Percentiles rank a stretch among this genome's conserved stretches.
Evolutionary conservation across 1,140 invertebrate species (phyloP).

Genomic region (Heliconius himera): DNA sequence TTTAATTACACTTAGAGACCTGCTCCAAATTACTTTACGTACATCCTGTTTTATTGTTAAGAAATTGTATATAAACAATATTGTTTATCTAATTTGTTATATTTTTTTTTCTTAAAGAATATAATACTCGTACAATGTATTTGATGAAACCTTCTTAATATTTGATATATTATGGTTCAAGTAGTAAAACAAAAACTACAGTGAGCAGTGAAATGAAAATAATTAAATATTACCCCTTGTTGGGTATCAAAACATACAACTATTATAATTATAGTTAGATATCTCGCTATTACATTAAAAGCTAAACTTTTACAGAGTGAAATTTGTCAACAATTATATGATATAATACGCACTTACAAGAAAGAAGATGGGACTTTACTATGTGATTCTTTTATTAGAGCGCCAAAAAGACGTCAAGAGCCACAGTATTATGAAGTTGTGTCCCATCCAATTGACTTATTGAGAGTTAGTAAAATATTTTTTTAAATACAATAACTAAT

Average conservation of each 20-base stretch:
- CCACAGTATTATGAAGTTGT: constrained; percentile 96
- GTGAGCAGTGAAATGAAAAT: too few species aligned
- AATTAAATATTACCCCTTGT: too few species aligned
- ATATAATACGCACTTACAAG: constrained; percentile 94
- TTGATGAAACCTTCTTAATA: too few species aligned
- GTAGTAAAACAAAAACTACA: too few species aligned
- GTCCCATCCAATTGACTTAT: constrained; percentile 94
- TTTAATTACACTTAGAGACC: neutral
- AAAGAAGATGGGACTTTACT: constrained; percentile 94
- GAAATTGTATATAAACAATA: neutral
- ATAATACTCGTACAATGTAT: too few species aligned
- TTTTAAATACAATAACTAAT: neutral
- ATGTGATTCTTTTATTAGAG: constrained; percentile 97
- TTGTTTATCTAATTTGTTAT: too few species aligned
- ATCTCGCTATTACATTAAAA: neutral
- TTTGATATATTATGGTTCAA: too few species aligned
- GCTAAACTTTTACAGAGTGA: constrained; percentile 84
- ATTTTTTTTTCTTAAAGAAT: too few species aligned
- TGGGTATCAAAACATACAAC: neutral
- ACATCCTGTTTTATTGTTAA: neutral
- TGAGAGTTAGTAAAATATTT: constrained; percentile 83
- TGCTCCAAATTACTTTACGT: neutral
- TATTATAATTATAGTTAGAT: neutral
- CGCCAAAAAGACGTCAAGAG: constrained; percentile 94
- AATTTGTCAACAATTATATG: constrained; percentile 95